These are phyloP conservation scores for Leucoraja erinaceus DNA, from an alignment of 2,113 vertebrate genomes.

Conservation along the genomic window DNA sequence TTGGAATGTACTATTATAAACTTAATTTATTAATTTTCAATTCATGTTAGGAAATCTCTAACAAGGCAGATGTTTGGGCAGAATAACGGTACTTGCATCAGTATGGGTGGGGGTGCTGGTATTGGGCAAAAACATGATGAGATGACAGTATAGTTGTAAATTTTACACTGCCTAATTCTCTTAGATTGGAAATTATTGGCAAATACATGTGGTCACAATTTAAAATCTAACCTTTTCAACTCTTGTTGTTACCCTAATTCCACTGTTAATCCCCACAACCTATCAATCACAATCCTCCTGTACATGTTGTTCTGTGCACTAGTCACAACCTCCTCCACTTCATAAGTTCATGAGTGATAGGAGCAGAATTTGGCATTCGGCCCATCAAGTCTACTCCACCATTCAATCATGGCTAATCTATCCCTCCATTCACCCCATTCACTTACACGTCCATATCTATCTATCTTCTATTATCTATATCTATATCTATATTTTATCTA, in stretches of 20 bases:
- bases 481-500: no score
- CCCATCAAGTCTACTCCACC: no score
- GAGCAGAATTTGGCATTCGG: no score
- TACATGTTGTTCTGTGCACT: background rate
- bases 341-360: no score
- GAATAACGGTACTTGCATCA: background rate
- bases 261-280: background rate
- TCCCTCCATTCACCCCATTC: no score
- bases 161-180: background rate
- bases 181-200: background rate
- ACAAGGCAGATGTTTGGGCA: background rate
- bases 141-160: background rate
- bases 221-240: background rate
- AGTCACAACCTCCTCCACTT: background rate
- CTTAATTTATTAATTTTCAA: background rate
- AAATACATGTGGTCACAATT: background rate
- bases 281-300: background rate
- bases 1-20: background rate
- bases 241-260: background rate
- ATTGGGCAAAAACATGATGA: background rate
- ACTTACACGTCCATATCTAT: no score
- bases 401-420: no score
- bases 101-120: background rate
- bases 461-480: no score
- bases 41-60: background rate